phyloP scores from a whole-genome alignment of 2,113 vertebrate species.

The Rhea pennata region DNA sequence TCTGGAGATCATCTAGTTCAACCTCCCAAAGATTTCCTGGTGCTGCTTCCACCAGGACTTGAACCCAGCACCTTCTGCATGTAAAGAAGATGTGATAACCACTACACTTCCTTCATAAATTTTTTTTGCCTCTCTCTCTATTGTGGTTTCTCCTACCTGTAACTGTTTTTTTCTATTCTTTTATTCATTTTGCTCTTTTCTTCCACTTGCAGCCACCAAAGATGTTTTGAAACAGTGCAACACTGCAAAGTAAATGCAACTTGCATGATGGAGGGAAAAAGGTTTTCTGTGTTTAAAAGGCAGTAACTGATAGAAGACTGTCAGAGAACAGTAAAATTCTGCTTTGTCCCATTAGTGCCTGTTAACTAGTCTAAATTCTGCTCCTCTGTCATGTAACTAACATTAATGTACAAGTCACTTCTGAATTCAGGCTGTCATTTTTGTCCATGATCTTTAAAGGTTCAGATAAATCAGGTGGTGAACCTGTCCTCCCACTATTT shows the following conservation, averaged over 20 bases:
- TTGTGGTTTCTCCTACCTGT: background rate
- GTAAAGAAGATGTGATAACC: too few relatives aligned
- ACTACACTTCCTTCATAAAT: too few relatives aligned
- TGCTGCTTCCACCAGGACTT: too few relatives aligned
- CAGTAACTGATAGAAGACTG: background rate
- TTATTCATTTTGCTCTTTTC: background rate
- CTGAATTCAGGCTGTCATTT: background rate
- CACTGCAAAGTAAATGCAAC: background rate
- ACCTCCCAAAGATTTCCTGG: too few relatives aligned
- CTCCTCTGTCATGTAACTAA: background rate
- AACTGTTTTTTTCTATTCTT: background rate
- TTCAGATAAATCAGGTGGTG: background rate
- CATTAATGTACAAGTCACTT: background rate
- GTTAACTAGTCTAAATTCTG: background rate
- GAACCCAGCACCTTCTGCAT: too few relatives aligned
- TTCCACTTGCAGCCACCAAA: background rate
- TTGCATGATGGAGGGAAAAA: background rate
- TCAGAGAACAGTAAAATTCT: background rate
- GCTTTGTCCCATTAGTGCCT: background rate
- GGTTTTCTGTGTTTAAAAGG: background rate
- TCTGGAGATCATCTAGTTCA: too few relatives aligned
- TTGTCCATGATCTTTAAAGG: background rate
- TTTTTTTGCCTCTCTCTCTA: fast-evolving
- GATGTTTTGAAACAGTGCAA: background rate
- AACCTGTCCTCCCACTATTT: background rate